A percentile compares a stretch with the other conserved stretches of the same genome.
These are phyloP conservation scores for Vesta saturnalis DNA, from an alignment of 2,888 invertebrate species.

Conservation along the genomic window DNA sequence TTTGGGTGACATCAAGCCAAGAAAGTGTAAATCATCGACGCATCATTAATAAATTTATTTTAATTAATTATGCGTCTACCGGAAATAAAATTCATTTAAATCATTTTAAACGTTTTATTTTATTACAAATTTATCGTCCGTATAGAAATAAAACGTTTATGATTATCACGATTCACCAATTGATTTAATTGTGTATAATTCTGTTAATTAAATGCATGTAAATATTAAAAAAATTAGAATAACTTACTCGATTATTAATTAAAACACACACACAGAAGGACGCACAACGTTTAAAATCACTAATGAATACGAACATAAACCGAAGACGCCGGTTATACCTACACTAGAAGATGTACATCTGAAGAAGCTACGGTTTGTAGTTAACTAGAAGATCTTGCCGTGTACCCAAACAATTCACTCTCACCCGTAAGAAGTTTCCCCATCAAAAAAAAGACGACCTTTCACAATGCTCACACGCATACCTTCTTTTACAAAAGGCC, in stretches of 20 bases:
- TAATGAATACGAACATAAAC: conserved; percentile 43
- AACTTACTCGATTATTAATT: neutral
- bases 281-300: neutral
- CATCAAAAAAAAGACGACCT: conserved; percentile 52
- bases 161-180: too few relatives aligned
- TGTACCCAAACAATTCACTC: conserved; percentile 56
- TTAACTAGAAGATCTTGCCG: conserved; percentile 54
- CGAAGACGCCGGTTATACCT: conserved; percentile 47
- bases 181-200: too few relatives aligned
- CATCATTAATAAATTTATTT: too few relatives aligned
- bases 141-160: too few relatives aligned
- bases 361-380: neutral
- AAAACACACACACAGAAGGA: conserved; percentile 22
- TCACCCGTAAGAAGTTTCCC: conserved; percentile 52
- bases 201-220: too few relatives aligned
- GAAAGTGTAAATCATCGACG: too few relatives aligned
- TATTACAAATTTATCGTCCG: too few relatives aligned
- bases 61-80: too few relatives aligned
- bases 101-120: too few relatives aligned
- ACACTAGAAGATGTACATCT: conserved; percentile 17
- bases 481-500: conserved; percentile 49
- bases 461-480: conserved; percentile 56
- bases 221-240: neutral
- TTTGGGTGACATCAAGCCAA: too few relatives aligned
- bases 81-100: too few relatives aligned